phyloP scores from a whole-genome alignment of 2,888 invertebrate species.

The Omphaloscelis lunosa region DNA sequence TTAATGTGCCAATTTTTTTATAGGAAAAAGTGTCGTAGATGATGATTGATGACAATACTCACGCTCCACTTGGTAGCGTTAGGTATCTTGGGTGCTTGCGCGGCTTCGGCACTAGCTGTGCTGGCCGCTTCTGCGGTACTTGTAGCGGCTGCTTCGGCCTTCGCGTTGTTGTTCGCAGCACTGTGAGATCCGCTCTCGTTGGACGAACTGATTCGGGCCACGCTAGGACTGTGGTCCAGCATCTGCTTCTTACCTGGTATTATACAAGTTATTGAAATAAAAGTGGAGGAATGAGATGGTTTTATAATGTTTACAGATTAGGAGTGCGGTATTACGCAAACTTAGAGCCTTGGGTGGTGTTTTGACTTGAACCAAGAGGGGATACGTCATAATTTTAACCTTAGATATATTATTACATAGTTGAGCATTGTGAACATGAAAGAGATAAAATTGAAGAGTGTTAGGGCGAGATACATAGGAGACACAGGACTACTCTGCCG shows the following conservation, averaged over 20 bases:
- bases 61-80: constrained; percentile 86
- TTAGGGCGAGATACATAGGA: neutral
- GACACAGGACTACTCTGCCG: neutral
- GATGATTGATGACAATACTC: constrained; percentile 60
- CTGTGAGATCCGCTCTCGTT: constrained; percentile 83
- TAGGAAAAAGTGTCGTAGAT: too few relatives aligned
- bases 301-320: neutral
- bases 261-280: neutral
- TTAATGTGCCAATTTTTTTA: neutral
- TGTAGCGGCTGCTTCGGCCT: constrained; percentile 56
- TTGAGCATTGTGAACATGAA: neutral
- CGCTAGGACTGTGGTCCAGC: constrained; percentile 73
- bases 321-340: neutral
- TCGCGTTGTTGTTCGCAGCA: constrained; percentile 47
- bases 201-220: constrained; percentile 84
- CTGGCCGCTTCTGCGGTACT: constrained; percentile 46
- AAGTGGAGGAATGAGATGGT: neutral
- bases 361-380: neutral
- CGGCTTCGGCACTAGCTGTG: constrained; percentile 46
- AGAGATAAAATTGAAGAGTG: neutral
- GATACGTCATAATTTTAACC: neutral
- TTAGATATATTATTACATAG: neutral
- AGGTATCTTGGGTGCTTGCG: constrained; percentile 73
- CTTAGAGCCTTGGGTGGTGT: neutral
- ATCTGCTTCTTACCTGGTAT: constrained; percentile 89